Evolutionary conservation across 2,888 invertebrate species (phyloP).

Genomic region (Eledona agricola): DNA sequence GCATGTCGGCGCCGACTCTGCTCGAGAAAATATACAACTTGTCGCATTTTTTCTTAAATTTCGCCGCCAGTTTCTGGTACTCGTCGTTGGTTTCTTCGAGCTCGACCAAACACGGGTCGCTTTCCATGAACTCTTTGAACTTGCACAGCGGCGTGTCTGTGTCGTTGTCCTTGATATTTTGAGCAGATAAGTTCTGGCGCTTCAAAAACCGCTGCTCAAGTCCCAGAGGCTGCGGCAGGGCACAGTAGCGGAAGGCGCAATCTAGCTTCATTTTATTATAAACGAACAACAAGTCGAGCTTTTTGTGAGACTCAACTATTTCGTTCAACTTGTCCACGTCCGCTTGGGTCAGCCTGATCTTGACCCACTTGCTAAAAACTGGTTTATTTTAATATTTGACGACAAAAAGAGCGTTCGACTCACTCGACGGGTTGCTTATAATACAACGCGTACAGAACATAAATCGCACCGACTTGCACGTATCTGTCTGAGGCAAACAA

Average conservation of each 20-base stretch:
- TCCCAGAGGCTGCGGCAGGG: constrained; percentile 42
- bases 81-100: constrained; percentile 38
- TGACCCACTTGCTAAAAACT: constrained; percentile 47
- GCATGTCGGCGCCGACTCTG: constrained; percentile 38
- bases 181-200: constrained; percentile 34
- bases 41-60: constrained; percentile 41
- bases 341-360: constrained; percentile 50
- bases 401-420: constrained; percentile 35
- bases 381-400: constrained; percentile 11
- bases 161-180: constrained; percentile 42
- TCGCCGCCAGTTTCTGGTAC: constrained; percentile 43
- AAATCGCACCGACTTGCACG: constrained; percentile 53
- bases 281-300: constrained; percentile 48
- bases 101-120: constrained; percentile 35
- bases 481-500: constrained; percentile 44
- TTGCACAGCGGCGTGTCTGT: constrained; percentile 36
- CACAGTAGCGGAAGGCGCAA: constrained; percentile 51
- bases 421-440: constrained; percentile 56
- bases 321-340: constrained; percentile 48
- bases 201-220: constrained; percentile 46
- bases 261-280: constrained; percentile 51
- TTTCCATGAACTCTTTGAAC: constrained; percentile 41
- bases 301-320: constrained; percentile 46
- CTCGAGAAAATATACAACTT: constrained; percentile 39
- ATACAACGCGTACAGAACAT: constrained; percentile 54